Evolutionary conservation across 2,113 vertebrate genomes (phyloP), one percentile per base, ranked within the genome.

Genomic region (Calonectris borealis): DNA sequence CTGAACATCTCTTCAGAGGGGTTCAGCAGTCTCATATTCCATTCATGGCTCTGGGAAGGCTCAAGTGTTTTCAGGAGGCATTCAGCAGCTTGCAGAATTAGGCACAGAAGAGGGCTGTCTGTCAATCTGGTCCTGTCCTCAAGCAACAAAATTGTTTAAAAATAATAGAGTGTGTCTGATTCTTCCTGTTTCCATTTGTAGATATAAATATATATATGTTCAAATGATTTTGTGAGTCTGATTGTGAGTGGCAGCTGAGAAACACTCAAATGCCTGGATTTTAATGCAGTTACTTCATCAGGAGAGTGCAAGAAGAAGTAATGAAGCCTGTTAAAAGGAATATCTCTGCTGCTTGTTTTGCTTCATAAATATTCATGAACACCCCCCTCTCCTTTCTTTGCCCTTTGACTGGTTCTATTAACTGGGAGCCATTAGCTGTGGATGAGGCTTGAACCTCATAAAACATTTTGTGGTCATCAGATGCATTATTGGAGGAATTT

Each of bases 401-500:
- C 94, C 95, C 97, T 97, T 97, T 97, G 95, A 88, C 97, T 96
- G 83, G 36, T 95, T 96, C 86, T 97, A 52, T 96, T 97, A 97
- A 96, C 84, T 88, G 62, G 88, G 70, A 97, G 57, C 95, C 94
- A 96, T 98, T 97, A 97, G 91, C 93, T 88, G 86, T 93, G 96
- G 94, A 97, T 93, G 94, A 97, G 68, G 88, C 83, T 95, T 91
- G 84, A 97, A 94, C 87, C 76, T 96, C 86, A 88, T 93, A 90
- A 92, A 96, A 90, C 44, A 89, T 91, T 96, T 97, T 94, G 95
- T 96, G 95, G 93, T 92, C 91, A 95, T 94, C 95, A 89, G 78
- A 80, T 4, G 27, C 85, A 94, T 96, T 97, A 96, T 91, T 94
- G 92, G 86, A 91, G 83, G 92, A 95, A 94, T 94, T 71, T 96